Conservation (phyloP, 2,888 invertebrate genomes). For the Entomobrya multifasciata region DNA sequence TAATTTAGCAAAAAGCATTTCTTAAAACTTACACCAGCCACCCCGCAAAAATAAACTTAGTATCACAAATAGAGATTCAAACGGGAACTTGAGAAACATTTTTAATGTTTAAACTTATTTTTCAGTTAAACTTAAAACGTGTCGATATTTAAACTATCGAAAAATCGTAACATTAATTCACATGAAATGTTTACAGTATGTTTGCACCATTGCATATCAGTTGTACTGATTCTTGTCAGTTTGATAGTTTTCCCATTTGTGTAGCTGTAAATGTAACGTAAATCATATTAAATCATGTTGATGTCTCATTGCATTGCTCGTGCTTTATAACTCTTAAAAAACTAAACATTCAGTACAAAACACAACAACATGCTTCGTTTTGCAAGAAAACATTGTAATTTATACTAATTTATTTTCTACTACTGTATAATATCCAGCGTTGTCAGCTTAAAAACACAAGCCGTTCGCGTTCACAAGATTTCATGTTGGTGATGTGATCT, state of each 20-base stretch:
- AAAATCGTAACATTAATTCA: not conserved
- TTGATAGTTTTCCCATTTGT: too few species aligned
- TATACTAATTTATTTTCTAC: constrained; percentile 33
- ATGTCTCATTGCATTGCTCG: not conserved
- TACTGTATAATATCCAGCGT: not conserved
- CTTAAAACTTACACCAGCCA: constrained; percentile 28
- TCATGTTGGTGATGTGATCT: not conserved
- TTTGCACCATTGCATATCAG: too few species aligned
- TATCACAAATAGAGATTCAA: constrained; percentile 2
- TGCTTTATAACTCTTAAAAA: not conserved
- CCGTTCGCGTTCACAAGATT: not conserved
- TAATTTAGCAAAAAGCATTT: not conserved
- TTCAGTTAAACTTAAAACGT: not conserved
- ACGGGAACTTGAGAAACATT: not conserved
- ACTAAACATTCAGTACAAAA: not conserved
- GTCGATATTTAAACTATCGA: not conserved
- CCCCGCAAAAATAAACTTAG: not conserved
- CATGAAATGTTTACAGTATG: too few species aligned
- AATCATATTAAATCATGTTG: not conserved
- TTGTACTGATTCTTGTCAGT: too few species aligned
- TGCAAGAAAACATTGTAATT: not conserved
- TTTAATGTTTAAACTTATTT: not conserved
- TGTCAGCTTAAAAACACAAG: not conserved
- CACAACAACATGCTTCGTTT: not conserved
- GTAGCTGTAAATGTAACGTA: not conserved